Base-by-base conservation (phyloP, 2,888 invertebrate genomes). In the Bhutanitis thaidina region DNA sequence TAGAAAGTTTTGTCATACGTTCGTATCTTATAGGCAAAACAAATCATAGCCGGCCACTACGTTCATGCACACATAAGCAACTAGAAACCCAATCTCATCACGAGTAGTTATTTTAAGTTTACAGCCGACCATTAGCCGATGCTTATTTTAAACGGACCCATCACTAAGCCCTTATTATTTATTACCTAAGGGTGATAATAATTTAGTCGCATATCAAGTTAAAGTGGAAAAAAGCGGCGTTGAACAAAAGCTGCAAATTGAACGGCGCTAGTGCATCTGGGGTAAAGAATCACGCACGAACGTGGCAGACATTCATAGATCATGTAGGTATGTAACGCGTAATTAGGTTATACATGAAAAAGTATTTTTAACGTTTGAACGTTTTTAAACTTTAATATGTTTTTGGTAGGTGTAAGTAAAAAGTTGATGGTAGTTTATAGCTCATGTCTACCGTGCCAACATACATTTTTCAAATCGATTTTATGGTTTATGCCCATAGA, bases 201-300 rank as follows among this genome's bases (percentile, higher is more conserved):
- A 35, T 46, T 54, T 48, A 35, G 44, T 40, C 5, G 20, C 14
- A 46, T 38, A 34, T 45, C 49, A 37, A 35, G 32, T 35, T 50
- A 50, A 15, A 43, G 15, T 37, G 46, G 46, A 32, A 16, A 40
- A 35, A 9, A 32, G 45, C 45, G 55, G 49, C 52, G 25, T 34
- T 32, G 46, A 41, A 52, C 70, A 70, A 74, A 67, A 70, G 72
- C 61, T 64, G 64, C 59, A 65, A 71, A 74, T 73, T 70, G 69
- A 63, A 62, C 64, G 69, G 71, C 74, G 72, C 72, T 54, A 61
- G 67, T 60, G 61, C 65, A 64, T 61, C 58, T 60, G 51, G 45
- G 47, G 49, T 54, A 49, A 51, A 49, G 43, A 51, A 52, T 52
- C 52, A 52, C 49, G 49, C 53, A 48, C 53, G 45, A 50, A 49